Evolutionary conservation across 1,140 invertebrate genomes (phyloP).

Genomic region (Neodiprion pinetum): DNA sequence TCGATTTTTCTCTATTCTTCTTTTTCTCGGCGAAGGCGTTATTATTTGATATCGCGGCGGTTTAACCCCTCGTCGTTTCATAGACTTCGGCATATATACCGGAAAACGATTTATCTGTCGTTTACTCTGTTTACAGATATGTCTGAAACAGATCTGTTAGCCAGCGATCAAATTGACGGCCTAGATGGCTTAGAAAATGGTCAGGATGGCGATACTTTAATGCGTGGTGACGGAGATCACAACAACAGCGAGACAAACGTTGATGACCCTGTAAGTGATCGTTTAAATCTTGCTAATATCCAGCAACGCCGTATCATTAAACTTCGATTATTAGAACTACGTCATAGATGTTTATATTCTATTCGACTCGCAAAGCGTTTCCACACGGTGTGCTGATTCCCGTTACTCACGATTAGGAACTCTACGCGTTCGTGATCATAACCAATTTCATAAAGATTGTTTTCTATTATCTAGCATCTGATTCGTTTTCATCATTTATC

Average conservation of each 20-base stretch:
- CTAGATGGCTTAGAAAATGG: conserved; percentile 60
- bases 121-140: conserved; percentile 45
- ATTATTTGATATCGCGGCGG: not conserved
- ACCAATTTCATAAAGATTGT: too few relatives aligned
- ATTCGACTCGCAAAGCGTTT: too few relatives aligned
- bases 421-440: too few relatives aligned
- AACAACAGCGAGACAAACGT: conserved; percentile 56
- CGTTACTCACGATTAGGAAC: too few relatives aligned
- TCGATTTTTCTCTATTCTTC: not conserved
- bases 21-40: not conserved
- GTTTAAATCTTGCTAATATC: not conserved
- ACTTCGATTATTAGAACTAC: too few relatives aligned
- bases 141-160: conserved; percentile 59
- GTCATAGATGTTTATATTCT: too few relatives aligned
- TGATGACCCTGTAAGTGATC: conserved; percentile 53
- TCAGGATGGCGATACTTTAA: conserved; percentile 57
- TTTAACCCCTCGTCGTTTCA: not conserved
- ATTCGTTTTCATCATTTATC: too few relatives aligned
- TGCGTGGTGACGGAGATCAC: conserved; percentile 55
- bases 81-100: too few relatives aligned
- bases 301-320: too few relatives aligned
- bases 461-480: too few relatives aligned
- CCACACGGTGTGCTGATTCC: too few relatives aligned
- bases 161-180: conserved; percentile 58
- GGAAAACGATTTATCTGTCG: too few relatives aligned